Base-by-base conservation (phyloP, 2,888 invertebrate species). In the Cephus pygmeus region DNA sequence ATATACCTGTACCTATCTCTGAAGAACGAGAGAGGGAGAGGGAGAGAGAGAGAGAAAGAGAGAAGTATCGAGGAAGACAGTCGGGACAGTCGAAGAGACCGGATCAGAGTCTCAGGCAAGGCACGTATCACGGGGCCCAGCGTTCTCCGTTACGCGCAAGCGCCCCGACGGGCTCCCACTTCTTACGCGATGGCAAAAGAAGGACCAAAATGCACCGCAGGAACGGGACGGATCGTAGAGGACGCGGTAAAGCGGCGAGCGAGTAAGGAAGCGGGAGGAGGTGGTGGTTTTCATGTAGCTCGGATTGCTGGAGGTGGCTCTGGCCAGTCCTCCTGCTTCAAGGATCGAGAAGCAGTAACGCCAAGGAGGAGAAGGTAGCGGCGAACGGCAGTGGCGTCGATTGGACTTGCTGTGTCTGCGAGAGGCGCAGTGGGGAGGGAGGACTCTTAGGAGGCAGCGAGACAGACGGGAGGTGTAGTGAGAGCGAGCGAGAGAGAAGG, bases 71-170 rank as follows among this genome's bases (percentile, higher is more conserved):
- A 74, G 56, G 73, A 69, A 33, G 31, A 56, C 15, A 56, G 33
- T 56, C 12, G 15, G 36, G 35, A 23, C 69, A 77, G 36, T 33
- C n/a, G n/a, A 73, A 77, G 30, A 33, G 69, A 71, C 73, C 15
- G 56, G 40, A 76, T 6, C 11, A 56, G 69, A 73, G 69, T 73
- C 73, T 69, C 69, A 75, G 73, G 75, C 69, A 69, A 75, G 40
- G 75, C 77, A 77, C 71, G 71, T 71, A 71, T 31, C 71, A 71
- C 71, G 34, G 33, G 31, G 74, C 74, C n/a, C 34, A 31, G 73
- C 75, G 75, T 80, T 76, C 83, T 82, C 86, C 86, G 86, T 86
- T 86, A 86, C 78, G 84, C 86, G 85, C 87, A 85, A 85, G 86
- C 85, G 86, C 77, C 76, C 78, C 80, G 79, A 79, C 81, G 80